These are phyloP conservation scores for Petromus typicus DNA, from an alignment of 2,113 vertebrate species.

Conservation along the genomic window DNA sequence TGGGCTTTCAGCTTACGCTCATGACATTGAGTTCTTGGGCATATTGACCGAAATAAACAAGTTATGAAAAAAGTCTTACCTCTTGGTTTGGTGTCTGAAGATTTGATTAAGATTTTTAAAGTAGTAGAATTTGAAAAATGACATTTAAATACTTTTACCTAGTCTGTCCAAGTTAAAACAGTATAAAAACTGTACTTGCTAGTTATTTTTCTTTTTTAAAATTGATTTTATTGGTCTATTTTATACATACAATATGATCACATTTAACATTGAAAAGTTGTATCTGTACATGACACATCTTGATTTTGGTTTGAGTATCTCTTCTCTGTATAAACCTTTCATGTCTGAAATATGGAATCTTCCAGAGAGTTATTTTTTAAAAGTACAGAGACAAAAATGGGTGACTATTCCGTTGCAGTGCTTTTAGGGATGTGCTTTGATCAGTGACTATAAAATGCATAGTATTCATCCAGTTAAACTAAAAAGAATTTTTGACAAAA, in stretches of 20 bases:
- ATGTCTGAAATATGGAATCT: constrained; percentile 9
- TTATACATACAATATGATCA: too few relatives aligned
- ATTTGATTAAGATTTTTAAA: constrained; percentile 26
- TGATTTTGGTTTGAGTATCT: neutral
- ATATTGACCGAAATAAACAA: constrained; percentile 23
- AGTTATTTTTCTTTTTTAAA: neutral
- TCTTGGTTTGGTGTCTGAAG: neutral
- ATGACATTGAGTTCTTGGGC: constrained; percentile 1
- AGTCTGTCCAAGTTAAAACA: neutral
- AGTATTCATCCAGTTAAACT: neutral
- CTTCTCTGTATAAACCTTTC: neutral
- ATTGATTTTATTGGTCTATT: too few relatives aligned
- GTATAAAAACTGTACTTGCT: constrained; percentile 2
- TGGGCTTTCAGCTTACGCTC: neutral
- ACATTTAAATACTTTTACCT: neutral
- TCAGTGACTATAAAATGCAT: neutral
- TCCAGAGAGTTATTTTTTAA: neutral
- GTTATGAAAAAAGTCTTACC: neutral
- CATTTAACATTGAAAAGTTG: too few relatives aligned
- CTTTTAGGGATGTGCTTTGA: neutral
- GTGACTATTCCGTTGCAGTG: neutral
- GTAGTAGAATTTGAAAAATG: neutral
- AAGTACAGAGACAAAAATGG: neutral
- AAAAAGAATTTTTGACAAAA: neutral
- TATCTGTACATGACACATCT: too few relatives aligned